A percentile compares a stretch with the other conserved stretches of the same genome.
Conservation (phyloP, 2,797 vertebrate genomes). For the Podarcis lilfordi region DNA sequence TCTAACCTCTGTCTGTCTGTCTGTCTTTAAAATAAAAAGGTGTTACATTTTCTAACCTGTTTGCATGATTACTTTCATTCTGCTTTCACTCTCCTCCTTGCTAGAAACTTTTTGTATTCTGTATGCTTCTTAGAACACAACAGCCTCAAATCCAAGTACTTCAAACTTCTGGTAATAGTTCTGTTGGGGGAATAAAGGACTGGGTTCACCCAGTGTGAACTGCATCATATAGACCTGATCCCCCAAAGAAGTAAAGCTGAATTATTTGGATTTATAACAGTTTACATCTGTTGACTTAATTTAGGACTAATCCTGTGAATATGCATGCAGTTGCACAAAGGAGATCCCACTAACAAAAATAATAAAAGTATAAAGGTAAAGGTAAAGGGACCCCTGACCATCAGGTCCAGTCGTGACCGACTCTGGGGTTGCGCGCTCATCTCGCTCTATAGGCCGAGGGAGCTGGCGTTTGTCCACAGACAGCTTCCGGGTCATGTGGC, state of each 20-base stretch:
- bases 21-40: conserved; percentile 29
- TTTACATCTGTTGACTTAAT: neutral
- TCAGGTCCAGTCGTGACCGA: no score
- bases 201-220: neutral
- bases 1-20: conserved; percentile 27
- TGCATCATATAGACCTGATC: neutral
- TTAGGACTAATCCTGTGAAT: neutral
- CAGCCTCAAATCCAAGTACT: conserved; percentile 23
- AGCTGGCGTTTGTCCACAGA: no score
- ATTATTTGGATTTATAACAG: neutral
- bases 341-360: neutral
- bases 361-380: neutral
- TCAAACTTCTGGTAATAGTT: conserved; percentile 3
- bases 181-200: neutral
- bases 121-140: conserved; percentile 37
- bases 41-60: conserved; percentile 55
- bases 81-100: conserved; percentile 39
- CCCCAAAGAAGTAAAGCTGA: neutral
- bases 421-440: no score
- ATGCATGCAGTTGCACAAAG: neutral
- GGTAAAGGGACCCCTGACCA: no score
- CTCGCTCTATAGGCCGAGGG: no score
- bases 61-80: conserved; percentile 18
- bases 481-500: no score
- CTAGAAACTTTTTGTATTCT: conserved; percentile 38